Conservation (phyloP, 2,797 vertebrate species). For the Crocodylus rhombifer region DNA sequence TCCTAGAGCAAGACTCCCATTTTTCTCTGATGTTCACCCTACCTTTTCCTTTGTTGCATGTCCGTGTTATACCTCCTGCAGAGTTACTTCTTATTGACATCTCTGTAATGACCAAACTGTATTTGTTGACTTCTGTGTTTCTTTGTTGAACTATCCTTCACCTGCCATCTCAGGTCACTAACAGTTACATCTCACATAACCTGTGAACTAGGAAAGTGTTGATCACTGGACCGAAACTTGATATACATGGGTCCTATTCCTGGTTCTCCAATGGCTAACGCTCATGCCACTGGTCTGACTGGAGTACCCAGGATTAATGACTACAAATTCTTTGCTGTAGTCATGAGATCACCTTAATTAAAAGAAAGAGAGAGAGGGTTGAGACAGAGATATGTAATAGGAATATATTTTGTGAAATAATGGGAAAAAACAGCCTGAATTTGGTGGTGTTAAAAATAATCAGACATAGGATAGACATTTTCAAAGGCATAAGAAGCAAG, state of each 20-base stretch:
- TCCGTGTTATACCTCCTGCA: not conserved
- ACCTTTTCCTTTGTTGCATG: not conserved
- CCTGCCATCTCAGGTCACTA: not conserved
- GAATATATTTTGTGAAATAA: not conserved
- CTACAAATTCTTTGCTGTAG: not conserved
- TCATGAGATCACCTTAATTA: rapidly evolving
- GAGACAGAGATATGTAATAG: rapidly evolving
- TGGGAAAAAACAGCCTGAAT: not conserved
- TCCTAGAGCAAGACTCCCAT: not conserved
- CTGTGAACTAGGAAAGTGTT: not conserved
- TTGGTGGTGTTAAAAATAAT: rapidly evolving
- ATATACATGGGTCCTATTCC: rapidly evolving
- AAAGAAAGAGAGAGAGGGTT: not conserved
- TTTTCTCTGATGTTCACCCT: not conserved
- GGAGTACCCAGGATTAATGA: not conserved
- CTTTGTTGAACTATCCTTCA: not conserved
- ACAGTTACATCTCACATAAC: not conserved
- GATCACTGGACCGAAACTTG: not conserved
- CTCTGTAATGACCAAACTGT: not conserved
- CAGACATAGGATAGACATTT: not conserved
- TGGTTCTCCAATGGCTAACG: not conserved
- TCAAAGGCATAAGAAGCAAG: not conserved
- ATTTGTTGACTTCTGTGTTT: not conserved
- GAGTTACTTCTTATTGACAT: not conserved
- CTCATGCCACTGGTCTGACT: not conserved